phyloP scores from a whole-genome alignment of 2,113 vertebrate species.

The Ardeotis arabs region DNA sequence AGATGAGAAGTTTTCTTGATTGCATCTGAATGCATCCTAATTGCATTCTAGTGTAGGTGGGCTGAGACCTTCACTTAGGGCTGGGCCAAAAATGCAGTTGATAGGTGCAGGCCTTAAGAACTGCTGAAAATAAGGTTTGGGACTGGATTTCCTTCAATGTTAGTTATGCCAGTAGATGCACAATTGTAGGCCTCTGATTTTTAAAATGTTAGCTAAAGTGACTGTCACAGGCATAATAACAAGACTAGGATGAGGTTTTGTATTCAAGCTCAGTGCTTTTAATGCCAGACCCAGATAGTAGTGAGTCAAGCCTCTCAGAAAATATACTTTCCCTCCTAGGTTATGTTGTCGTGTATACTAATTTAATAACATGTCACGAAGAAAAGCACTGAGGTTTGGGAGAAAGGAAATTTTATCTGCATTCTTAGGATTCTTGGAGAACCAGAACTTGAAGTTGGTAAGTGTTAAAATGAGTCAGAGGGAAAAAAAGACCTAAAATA shows the following conservation, averaged over 20 bases:
- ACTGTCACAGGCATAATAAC: not conserved
- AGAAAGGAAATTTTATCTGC: not conserved
- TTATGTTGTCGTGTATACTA: not conserved
- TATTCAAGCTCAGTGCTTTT: not conserved
- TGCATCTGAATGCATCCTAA: not conserved
- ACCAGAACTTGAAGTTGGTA: not conserved
- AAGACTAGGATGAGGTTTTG: not conserved
- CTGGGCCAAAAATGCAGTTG: not conserved
- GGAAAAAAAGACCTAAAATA: not conserved
- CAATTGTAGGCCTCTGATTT: not conserved
- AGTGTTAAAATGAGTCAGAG: constrained; percentile 22
- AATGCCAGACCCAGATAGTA: not conserved
- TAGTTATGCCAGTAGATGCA: not conserved
- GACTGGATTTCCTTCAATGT: not conserved
- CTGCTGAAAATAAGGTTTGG: not conserved
- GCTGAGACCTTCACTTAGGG: not conserved
- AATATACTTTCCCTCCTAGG: not conserved
- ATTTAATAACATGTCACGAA: not conserved
- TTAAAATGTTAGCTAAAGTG: not conserved
- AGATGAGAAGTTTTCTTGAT: not conserved
- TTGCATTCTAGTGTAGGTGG: not conserved
- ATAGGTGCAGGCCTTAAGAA: not conserved
- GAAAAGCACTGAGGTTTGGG: not conserved
- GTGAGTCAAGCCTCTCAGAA: not conserved
- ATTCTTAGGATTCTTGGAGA: not conserved